Evolutionary conservation across 2,113 vertebrate genomes (phyloP).

Genomic region (Cepphus grylle): DNA sequence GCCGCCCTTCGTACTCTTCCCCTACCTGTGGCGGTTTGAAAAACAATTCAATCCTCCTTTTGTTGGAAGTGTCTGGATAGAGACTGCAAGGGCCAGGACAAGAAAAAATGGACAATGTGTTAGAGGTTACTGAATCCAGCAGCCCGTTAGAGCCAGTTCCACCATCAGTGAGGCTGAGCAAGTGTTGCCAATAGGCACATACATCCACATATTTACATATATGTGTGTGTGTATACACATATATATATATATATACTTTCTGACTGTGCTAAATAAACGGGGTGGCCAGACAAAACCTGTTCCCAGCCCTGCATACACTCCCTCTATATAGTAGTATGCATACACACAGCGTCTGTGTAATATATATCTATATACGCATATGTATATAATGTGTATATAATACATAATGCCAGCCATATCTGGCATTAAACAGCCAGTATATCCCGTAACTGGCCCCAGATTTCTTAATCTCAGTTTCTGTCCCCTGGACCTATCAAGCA

Average conservation of each 20-base stretch:
- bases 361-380: too few relatives aligned
- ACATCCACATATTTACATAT: not conserved
- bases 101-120: not conserved
- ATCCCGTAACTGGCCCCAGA: not conserved
- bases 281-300: not conserved
- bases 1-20: not conserved
- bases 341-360: not conserved
- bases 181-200: not conserved
- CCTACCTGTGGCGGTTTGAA: not conserved
- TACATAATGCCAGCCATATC: not conserved
- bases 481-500: not conserved
- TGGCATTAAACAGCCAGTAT: not conserved
- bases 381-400: too few relatives aligned
- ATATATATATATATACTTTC: not conserved
- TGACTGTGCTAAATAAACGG: not conserved
- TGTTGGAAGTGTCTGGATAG: not conserved
- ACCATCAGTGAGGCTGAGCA: not conserved
- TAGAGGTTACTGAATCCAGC: not conserved
- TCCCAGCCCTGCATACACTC: not conserved
- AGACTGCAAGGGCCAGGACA: not conserved
- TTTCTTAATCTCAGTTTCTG: not conserved
- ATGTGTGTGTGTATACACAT: not conserved
- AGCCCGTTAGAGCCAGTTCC: not conserved
- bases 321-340: not conserved
- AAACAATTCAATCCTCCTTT: not conserved